phyloP scores from a whole-genome alignment of 2,888 invertebrate species.

The Polymixis lichenea region DNA sequence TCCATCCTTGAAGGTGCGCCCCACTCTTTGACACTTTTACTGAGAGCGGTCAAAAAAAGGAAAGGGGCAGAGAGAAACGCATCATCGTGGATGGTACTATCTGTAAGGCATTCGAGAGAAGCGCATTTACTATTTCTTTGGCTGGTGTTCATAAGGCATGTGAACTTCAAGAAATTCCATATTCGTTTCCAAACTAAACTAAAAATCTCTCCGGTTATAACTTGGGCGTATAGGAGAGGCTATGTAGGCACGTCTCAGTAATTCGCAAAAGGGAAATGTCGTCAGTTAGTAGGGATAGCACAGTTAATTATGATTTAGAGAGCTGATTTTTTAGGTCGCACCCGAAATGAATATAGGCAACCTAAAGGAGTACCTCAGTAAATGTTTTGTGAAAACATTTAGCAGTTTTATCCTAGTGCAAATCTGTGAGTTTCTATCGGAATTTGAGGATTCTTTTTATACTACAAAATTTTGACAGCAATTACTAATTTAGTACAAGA shows the following conservation, averaged over 20 bases:
- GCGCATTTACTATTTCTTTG: background rate
- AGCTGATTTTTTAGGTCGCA: constrained; percentile 51
- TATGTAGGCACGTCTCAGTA: constrained; percentile 62
- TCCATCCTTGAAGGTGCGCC: no score
- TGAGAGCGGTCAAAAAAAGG: no score
- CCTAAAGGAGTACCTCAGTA: background rate
- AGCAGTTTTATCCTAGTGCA: background rate
- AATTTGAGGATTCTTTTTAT: background rate
- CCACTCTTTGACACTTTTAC: no score
- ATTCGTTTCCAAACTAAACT: no score
- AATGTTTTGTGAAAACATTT: background rate
- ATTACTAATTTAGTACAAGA: background rate
- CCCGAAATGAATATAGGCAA: constrained; percentile 5
- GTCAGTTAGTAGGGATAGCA: constrained; percentile 66
- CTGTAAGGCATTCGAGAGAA: background rate
- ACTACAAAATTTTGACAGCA: background rate
- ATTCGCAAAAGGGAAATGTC: constrained; percentile 72
- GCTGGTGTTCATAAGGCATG: background rate
- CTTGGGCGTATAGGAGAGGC: constrained; percentile 43
- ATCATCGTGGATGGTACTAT: no score
- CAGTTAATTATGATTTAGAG: constrained; percentile 70
- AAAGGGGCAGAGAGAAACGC: no score
- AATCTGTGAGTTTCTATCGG: background rate
- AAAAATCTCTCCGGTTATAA: constrained; percentile 15
- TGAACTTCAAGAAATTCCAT: background rate